Conservation (phyloP, 2,888 invertebrate genomes). For the Notodonta ziczac region DNA sequence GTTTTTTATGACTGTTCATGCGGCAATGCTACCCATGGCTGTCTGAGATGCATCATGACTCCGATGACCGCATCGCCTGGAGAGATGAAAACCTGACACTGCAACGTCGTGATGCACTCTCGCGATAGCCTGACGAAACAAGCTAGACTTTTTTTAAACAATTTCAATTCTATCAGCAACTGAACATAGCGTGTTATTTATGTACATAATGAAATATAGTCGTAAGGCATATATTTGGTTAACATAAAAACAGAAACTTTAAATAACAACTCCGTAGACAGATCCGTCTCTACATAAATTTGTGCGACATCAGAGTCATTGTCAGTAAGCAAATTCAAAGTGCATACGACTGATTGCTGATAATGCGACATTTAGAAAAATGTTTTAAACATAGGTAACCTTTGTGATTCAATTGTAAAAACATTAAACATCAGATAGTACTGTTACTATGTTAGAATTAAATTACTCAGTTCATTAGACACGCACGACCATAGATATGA, state of each 20-base stretch:
- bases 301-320: neutral
- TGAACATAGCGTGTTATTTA: too few species aligned
- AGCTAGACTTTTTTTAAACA: too few species aligned
- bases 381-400: neutral
- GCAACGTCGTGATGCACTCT: too few species aligned
- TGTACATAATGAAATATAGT: too few species aligned
- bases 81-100: neutral
- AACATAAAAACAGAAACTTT: too few species aligned
- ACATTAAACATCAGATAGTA: neutral
- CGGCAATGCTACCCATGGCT: neutral
- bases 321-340: neutral
- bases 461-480: neutral
- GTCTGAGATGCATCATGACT: neutral
- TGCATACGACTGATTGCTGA: constrained; percentile 4
- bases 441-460: constrained; percentile 1
- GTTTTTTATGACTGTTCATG: neutral
- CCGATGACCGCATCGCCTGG: neutral
- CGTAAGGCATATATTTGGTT: too few species aligned
- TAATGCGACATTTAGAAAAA: constrained; percentile 4
- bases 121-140: too few species aligned
- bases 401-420: neutral
- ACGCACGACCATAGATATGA: neutral
- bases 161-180: too few species aligned
- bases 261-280: too few species aligned
- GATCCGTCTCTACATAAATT: too few species aligned